Base-by-base conservation (phyloP, 2,888 invertebrate species). In the Protophormia terraenovae region DNA sequence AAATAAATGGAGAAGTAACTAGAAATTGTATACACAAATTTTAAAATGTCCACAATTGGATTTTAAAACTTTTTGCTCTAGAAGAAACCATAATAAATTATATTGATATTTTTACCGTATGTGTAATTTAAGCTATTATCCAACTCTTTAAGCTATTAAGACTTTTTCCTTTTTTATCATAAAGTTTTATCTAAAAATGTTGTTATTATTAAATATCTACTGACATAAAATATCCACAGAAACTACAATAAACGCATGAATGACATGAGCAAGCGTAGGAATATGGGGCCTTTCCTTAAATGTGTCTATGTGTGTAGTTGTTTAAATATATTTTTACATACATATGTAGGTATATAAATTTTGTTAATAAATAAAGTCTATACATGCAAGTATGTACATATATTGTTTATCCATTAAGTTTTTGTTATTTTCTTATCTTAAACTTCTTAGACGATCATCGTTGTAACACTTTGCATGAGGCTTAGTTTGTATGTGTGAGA, bases 371-470 rank as follows among this genome's bases (percentile, higher is more conserved):
- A 77, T 81, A 81, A 60, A 53, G 38, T 71, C 69, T 81, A 73
- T 24, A 85, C 84, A 85, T 85, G 84, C 84, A 75, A 76, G n/a
- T 75, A 78, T 47, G 1, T 41, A n/a, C n/a, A n/a, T n/a, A n/a
- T 77, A 82, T 85, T 81, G 81, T 69, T 82, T 78, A 73, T 58
- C 81, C 84, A 78, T 75, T 73, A 81, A 38, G 58, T 62, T 81
- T 77, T 29, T 67, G 50, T 62, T 62, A n/a, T 58, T 73, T 60
- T 73, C 72, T 67, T 77, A 84, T 84, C 84, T 80, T 35, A 67
- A 71, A 55, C 50, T 79, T 66, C 41, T 19, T 38, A 45, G 64
- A 64, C 55, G 35, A 69, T 82, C 67, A 73, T 47, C 47, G 7
- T 62, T 45, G 41, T 58, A 66, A 35, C 41, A 55, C 32, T 35